Evolutionary conservation across 2,113 vertebrate species (phyloP).

Genomic region (Aptenodytes patagonicus): DNA sequence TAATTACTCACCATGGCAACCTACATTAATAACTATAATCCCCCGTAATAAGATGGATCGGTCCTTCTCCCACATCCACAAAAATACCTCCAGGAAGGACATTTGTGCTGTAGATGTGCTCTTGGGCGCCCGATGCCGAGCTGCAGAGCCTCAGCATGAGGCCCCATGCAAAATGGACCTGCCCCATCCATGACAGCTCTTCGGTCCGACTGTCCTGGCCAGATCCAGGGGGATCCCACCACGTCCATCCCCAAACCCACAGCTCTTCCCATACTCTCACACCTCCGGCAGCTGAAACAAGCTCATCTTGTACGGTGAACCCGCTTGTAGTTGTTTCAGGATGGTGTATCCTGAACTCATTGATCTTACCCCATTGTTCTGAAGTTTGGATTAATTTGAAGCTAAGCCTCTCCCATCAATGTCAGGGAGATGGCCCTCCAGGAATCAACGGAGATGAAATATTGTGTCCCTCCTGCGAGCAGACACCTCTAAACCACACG

Average conservation of each 20-base stretch:
- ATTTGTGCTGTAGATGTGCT: background rate
- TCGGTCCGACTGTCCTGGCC: background rate
- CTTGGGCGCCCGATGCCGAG: fast-evolving
- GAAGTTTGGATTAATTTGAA: constrained; percentile 2
- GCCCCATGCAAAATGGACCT: background rate
- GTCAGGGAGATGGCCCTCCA: background rate
- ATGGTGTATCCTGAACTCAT: background rate
- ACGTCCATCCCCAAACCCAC: background rate
- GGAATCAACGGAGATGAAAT: background rate
- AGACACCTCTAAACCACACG: background rate
- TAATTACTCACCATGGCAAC: constrained; percentile 60
- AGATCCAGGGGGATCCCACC: background rate
- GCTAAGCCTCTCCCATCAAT: background rate
- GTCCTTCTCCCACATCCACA: background rate
- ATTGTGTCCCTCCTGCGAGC: background rate
- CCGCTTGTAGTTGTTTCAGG: background rate
- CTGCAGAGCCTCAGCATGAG: background rate
- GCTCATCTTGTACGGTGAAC: background rate
- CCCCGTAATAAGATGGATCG: background rate
- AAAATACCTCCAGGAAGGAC: constrained; percentile 18
- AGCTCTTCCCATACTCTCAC: background rate
- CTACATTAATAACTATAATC: background rate
- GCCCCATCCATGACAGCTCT: background rate
- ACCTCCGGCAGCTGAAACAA: background rate
- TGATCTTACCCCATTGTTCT: background rate